Base-by-base conservation (phyloP, 2,888 invertebrate species). In the Drosophila meridionalis region DNA sequence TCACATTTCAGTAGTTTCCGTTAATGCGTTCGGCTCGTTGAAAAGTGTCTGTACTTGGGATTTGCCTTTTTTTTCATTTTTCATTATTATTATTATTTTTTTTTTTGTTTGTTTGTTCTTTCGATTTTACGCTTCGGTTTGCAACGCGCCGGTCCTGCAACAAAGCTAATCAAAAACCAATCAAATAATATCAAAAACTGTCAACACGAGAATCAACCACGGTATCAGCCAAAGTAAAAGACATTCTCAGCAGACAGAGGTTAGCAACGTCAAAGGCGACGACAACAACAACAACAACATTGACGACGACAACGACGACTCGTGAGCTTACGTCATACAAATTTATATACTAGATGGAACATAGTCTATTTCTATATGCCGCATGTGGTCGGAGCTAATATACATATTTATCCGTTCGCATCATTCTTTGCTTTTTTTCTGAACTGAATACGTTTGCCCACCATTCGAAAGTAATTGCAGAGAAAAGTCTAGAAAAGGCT, bases 1-100 rank as follows among this genome's bases (percentile, higher is more conserved):
- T 86, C 88, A 85, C 85, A 85, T 85, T 85, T 85, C 86, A 88
- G 82, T 85, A 88, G 85, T 85, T 85, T 86, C 88, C 85, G 88
- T 88, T 85, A 88, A 82, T 85, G 85, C 85, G 85, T 85, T 88
- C 88, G 86, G 86, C 85, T 80, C 83, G 87, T 76, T 78, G 69
- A 78, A 52, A 64, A 73, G 70, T 71, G 68, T 67, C 73, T 73
- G 72, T 64, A 45, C 57, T 57, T 62, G 45, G 40, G 36, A 45
- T 48, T 66, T 67, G 59, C 12, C n/a, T 47, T 43, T 64, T 64
- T 62, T 47, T 48, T 53, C 9, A 42, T 32, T 55, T 61, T 74
- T 48, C 36, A 34, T 34, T 34, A 34, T 34, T 34, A 34, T 34
- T 34, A 34, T 40, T 14, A 12, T 14, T 40, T 2, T 42, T 42